A percentile compares a stretch with the other conserved stretches of the same genome.
Evolutionary conservation across 2,113 vertebrate genomes (phyloP).

Genomic region (Martes martes): DNA sequence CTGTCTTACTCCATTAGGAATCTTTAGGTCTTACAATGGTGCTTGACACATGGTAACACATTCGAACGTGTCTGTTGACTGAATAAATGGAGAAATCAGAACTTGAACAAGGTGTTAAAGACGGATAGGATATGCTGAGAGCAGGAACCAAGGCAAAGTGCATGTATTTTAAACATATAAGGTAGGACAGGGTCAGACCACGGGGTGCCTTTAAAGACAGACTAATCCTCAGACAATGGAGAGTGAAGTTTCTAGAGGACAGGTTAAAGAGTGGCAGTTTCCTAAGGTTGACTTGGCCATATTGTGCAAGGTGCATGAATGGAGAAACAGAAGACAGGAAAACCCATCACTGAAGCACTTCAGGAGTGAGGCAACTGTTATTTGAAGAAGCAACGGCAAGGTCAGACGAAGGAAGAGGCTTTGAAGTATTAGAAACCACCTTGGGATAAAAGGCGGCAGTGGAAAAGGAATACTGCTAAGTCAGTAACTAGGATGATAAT

Average conservation of each 20-base stretch:
- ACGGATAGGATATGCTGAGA: not conserved
- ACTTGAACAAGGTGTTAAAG: constrained; percentile 13
- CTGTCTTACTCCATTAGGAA: not conserved
- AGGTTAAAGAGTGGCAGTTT: not conserved
- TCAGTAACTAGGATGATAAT: not conserved
- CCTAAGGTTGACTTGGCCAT: not conserved
- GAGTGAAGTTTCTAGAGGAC: not conserved
- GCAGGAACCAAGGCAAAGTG: not conserved
- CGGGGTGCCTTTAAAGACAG: not conserved
- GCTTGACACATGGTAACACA: not conserved
- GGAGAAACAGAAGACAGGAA: not conserved
- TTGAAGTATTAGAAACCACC: not conserved
- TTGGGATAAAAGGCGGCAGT: not conserved
- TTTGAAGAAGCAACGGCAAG: not conserved
- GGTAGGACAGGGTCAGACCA: not conserved
- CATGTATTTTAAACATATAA: not conserved
- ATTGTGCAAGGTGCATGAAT: not conserved
- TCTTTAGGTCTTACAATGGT: not conserved
- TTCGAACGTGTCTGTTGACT: not conserved
- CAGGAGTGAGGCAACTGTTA: not conserved
- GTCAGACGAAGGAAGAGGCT: not conserved
- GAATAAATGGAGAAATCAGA: constrained; percentile 8
- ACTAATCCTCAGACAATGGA: not conserved
- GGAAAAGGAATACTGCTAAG: not conserved
- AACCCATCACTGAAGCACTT: not conserved